A percentile compares a stretch with the other conserved stretches of the same genome.
Evolutionary conservation across 1,140 invertebrate species (phyloP).

Genomic region (Trichoplusia ni): DNA sequence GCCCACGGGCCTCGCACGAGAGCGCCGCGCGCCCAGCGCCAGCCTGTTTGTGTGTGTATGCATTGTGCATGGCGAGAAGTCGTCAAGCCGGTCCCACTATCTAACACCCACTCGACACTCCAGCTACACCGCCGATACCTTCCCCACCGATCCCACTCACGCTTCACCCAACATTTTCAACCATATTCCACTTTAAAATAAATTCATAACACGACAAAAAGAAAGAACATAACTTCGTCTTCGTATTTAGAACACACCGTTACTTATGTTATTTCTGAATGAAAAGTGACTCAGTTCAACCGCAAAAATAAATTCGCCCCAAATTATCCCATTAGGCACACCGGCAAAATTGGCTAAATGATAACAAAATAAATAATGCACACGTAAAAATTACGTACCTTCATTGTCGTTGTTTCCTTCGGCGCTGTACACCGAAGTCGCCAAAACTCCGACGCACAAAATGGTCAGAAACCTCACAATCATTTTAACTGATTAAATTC

Average conservation of each 20-base stretch:
- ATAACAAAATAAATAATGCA: constrained; percentile 53
- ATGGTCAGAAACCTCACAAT: constrained; percentile 78
- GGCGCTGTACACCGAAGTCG: constrained; percentile 67
- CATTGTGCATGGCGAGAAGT: constrained; percentile 43
- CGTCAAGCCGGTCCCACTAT: constrained; percentile 51
- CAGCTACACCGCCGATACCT: constrained; percentile 21
- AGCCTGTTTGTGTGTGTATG: constrained; percentile 36
- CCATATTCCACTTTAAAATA: constrained; percentile 11
- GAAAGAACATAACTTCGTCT: constrained; percentile 21
- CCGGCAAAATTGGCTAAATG: constrained; percentile 34
- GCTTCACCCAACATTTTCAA: constrained; percentile 23
- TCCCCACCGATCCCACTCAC: not conserved
- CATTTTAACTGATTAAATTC: constrained; percentile 72
- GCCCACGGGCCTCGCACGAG: constrained; percentile 25
- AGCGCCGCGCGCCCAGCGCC: not conserved
- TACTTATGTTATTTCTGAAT: constrained; percentile 31
- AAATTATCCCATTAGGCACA: constrained; percentile 20
- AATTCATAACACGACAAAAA: constrained; percentile 20
- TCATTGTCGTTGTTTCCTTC: constrained; percentile 78
- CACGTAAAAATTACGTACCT: constrained; percentile 62
- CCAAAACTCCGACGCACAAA: constrained; percentile 75
- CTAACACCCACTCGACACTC: constrained; percentile 48
- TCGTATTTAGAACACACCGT: constrained; percentile 27
- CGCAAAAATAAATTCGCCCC: constrained; percentile 29
- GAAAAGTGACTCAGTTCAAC: constrained; percentile 18